phyloP scores from a whole-genome alignment of 2,888 invertebrate genomes.

The Eretmocerus hayati region DNA sequence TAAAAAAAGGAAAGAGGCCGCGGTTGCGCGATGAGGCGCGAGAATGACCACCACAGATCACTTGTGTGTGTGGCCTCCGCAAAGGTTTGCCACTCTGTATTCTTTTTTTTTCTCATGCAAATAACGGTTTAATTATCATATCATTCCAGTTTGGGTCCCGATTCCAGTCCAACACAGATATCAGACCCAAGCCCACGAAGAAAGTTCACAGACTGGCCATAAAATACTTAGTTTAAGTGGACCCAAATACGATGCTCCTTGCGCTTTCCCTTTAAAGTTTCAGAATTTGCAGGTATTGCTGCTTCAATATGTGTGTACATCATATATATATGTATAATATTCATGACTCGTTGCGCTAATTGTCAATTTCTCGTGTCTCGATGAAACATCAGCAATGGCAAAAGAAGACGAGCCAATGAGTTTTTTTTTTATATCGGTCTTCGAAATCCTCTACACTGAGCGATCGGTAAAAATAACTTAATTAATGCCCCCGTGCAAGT shows the following conservation, averaged over 20 bases:
- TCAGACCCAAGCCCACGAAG: slow-evolving; percentile 13
- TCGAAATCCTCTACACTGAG: neutral
- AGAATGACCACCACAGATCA: neutral
- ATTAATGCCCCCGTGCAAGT: slow-evolving; percentile 33
- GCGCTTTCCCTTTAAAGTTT: too few relatives aligned
- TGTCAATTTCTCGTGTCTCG: neutral
- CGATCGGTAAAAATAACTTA: slow-evolving; percentile 40
- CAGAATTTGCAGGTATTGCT: too few relatives aligned
- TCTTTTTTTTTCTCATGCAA: slow-evolving; percentile 17
- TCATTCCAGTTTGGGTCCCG: slow-evolving; percentile 11
- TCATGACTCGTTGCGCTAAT: too few relatives aligned
- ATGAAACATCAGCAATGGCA: neutral
- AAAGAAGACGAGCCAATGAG: neutral
- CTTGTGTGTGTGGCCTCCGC: neutral
- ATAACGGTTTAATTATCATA: slow-evolving; percentile 23
- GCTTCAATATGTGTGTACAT: too few relatives aligned
- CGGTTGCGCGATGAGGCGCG: neutral
- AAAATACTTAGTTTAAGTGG: slow-evolving; percentile 21
- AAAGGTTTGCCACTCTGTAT: neutral
- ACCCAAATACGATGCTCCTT: too few relatives aligned
- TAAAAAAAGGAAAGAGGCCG: neutral
- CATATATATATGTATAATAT: too few relatives aligned
- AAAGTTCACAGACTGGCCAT: slow-evolving; percentile 2
- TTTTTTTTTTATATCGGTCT: neutral
- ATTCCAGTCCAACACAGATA: slow-evolving; percentile 16